A percentile compares a stretch with the other conserved stretches of the same genome.
phyloP scores from a whole-genome alignment of 1,140 invertebrate genomes.

The Diuraphis noxia region DNA sequence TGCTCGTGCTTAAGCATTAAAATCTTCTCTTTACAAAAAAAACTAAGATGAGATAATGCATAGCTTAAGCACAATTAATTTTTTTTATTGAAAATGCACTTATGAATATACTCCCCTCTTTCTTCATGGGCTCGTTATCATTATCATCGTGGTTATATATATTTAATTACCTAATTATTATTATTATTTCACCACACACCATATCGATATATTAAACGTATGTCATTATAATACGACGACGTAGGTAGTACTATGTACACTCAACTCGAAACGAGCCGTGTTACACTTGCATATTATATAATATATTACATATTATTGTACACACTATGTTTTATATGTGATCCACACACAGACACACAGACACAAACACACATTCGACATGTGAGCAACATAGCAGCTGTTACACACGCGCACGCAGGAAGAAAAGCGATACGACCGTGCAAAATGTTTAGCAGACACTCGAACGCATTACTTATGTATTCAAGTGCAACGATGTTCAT shows the following conservation, averaged over 20 bases:
- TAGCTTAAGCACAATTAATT: no score
- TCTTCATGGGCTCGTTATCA: no score
- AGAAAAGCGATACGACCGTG: background rate
- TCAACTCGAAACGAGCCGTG: background rate
- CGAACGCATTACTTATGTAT: conserved; percentile 29
- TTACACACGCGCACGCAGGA: background rate
- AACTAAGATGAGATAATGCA: no score
- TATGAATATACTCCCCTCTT: no score
- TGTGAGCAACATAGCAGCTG: background rate
- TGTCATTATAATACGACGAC: no score
- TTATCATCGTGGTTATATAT: no score
- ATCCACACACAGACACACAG: background rate
- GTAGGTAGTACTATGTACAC: background rate
- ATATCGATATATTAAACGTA: no score
- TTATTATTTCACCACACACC: background rate
- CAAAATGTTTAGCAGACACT: conserved; percentile 26
- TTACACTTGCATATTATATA: background rate
- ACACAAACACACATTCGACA: background rate
- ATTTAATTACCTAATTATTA: no score
- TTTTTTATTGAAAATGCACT: no score
- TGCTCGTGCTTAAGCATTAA: no score
- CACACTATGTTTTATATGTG: background rate
- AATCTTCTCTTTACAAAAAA: no score
- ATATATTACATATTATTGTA: background rate
- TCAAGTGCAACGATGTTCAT: conserved; percentile 14